Base-by-base conservation (phyloP, 2,888 invertebrate species). In the Zelleria hepariella region DNA sequence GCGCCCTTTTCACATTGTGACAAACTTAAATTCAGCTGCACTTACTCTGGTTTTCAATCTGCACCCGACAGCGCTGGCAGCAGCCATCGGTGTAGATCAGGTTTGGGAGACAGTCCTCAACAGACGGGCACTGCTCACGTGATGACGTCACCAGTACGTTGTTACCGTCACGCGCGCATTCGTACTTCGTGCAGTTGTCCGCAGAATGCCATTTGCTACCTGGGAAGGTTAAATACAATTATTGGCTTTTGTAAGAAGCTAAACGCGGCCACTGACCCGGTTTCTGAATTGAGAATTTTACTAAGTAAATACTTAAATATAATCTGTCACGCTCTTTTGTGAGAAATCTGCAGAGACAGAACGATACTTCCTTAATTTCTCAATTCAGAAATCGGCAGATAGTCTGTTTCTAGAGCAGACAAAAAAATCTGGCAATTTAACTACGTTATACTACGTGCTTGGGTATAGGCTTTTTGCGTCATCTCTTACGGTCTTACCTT, bases 181-280 rank as follows among this genome's bases (percentile, higher is more conserved):
- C 72, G 73, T 78, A 93, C 20, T 81, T 85, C 0, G 93, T 93
- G 74, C 94, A 94, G 69, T 92, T 92, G 72, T 94, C 93, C 0
- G 73, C 63, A 0, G 93, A 92, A 6, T 76, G 72, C 94, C 94
- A 94, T 0, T 74, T 81, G 0, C 86, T 77, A n/a, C 80, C 88
- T 88, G 70, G 5, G 62, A 49, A 0, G 1, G 24, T 49, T 48
- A 15, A n/a, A n/a, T n/a, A n/a, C n/a, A n/a, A n/a, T n/a, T n/a
- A n/a, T n/a, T n/a, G n/a, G n/a, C n/a, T n/a, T n/a, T n/a, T n/a
- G n/a, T n/a, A n/a, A n/a, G n/a, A n/a, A n/a, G n/a, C n/a, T 26
- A 26, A 26, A 26, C 5, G 26, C 26, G 26, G n/a, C n/a, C n/a
- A n/a, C n/a, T n/a, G n/a, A n/a, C n/a, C n/a, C n/a, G n/a, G n/a